Evolutionary conservation across 2,797 vertebrate genomes (phyloP), one percentile per base, ranked within the genome.

Genomic region (Coreius guichenoti): DNA sequence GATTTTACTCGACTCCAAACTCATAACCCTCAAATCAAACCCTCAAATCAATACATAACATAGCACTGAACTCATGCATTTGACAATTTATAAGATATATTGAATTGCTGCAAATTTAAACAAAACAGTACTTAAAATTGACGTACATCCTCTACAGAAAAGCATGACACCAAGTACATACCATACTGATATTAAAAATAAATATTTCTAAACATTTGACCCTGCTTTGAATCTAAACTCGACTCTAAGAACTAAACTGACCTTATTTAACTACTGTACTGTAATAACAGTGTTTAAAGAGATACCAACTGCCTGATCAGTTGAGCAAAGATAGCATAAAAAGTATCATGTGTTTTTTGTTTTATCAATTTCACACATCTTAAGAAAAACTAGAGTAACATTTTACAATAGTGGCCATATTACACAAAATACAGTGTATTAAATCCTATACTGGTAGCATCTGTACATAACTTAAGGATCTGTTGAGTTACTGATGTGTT

Each of bases 81-180:
- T 45, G n/a, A 29, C 16, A 31, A 1, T 31, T n/a, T 39, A 58
- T 77, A 58, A 26, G 9, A 31, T 78, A 13, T 26, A 63, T 29
- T 11, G 58, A 39, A 39, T 63, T 79, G 1, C 12, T 21, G 39
- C 11, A 17, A 19, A 56, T 19, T 17, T 78, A 29, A 78, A 76
- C 29, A 14, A 36, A 76, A 11, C n/a, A 19, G 56, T 45, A 29
- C 56, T 78, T 45, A 26, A 43, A 76, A 45, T 17, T 11, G 8
- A 26, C 43, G 16, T 26, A 43, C 26, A 43, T 29, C 56, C 13
- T n/a, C 3, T 36, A 36, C 31, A 23, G 31, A 36, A 61, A 77
- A 78, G 58, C 74, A 77, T 43, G 23, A 78, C 75, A 39, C 39
- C 5, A n/a, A 45, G n/a, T 21, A 58, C n/a, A 76, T n/a, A 21